These are phyloP conservation scores for Tyrophagus putrescentiae DNA, from an alignment of 1,140 invertebrate species.

Conservation along the genomic window DNA sequence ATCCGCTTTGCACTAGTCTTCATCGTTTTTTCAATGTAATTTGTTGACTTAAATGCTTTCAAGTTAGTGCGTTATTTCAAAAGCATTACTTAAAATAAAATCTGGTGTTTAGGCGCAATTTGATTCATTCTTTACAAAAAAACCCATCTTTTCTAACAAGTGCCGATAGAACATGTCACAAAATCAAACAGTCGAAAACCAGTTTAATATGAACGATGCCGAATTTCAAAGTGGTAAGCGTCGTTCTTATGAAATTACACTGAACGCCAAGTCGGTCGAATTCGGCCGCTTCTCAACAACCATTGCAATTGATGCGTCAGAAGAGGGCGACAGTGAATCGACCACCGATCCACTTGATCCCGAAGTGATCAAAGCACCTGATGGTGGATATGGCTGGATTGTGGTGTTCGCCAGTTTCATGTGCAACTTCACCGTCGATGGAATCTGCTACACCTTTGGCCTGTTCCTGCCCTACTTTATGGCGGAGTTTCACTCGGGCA, in stretches of 20 bases:
- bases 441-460: conserved; percentile 82
- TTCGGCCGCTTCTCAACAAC: not conserved
- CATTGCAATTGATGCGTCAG: not conserved
- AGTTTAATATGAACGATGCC: no score
- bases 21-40: no score
- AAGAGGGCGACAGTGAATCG: not conserved
- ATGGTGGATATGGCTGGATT: conserved; percentile 59
- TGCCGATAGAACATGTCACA: no score
- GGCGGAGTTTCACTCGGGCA: conserved; percentile 61
- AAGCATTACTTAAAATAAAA: no score
- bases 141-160: no score
- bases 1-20: no score
- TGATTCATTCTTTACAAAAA: no score
- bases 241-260: not conserved
- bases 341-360: not conserved
- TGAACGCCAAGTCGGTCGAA: not conserved
- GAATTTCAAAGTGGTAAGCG: no score
- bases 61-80: no score
- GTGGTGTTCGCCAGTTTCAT: conserved; percentile 89
- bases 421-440: conserved; percentile 97
- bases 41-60: no score
- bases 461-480: conserved; percentile 69
- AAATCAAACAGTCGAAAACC: no score
- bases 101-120: no score
- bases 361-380: conserved; percentile 28